Percentiles rank a stretch among this genome's conserved stretches.
Conservation (phyloP, 2,888 invertebrate genomes). For the Atethmia centrago region DNA sequence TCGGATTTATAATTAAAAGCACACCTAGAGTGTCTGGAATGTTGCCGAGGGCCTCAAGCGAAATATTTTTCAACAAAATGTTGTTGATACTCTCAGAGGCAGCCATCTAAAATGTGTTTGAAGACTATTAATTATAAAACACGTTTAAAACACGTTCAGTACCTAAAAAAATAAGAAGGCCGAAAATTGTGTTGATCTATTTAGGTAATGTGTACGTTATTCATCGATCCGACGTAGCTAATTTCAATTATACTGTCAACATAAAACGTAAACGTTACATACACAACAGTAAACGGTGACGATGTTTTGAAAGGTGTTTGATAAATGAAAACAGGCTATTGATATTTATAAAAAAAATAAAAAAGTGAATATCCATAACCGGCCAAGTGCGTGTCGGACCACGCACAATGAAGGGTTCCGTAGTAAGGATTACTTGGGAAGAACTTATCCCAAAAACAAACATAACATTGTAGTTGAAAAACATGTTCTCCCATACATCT, state of each 20-base stretch:
- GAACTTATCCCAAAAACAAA: too few species aligned
- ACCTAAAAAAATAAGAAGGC: background rate
- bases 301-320: background rate
- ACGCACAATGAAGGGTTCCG: too few species aligned
- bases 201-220: background rate
- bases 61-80: constrained; percentile 47
- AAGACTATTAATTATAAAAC: constrained; percentile 10
- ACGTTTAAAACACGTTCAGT: background rate
- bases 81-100: constrained; percentile 20
- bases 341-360: too few species aligned
- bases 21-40: constrained; percentile 45
- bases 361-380: too few species aligned
- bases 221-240: background rate
- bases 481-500: too few species aligned
- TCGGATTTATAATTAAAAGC: constrained; percentile 50
- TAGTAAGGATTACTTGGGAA: too few species aligned
- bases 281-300: background rate
- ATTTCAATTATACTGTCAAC: constrained; percentile 3
- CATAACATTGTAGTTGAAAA: too few species aligned
- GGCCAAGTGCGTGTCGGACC: too few species aligned
- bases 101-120: constrained; percentile 13
- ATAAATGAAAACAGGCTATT: background rate
- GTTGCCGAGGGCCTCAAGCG: constrained; percentile 3
- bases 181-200: background rate
- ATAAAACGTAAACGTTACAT: too few species aligned